Percentiles rank a stretch among this genome's conserved stretches.
phyloP scores from a whole-genome alignment of 92 coral and sea anemone genomes.

The Galaxea fascicularis region DNA sequence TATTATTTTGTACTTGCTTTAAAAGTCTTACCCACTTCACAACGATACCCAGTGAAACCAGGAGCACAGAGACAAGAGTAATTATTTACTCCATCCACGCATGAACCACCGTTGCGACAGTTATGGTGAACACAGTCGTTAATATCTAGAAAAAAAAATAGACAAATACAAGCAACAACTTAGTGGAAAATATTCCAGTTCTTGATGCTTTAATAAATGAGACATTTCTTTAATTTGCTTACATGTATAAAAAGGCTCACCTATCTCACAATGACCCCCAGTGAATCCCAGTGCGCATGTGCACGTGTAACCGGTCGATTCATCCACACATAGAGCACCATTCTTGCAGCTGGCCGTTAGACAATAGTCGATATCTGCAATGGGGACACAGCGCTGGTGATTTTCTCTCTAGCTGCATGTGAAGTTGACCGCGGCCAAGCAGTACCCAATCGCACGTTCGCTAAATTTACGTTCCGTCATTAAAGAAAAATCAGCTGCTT shows the following conservation, averaged over 20 bases:
- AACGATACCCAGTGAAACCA: neutral
- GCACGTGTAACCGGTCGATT: constrained; percentile 68
- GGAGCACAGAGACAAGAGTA: neutral
- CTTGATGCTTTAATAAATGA: no score
- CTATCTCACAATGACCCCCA: constrained; percentile 71
- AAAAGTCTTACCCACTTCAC: neutral
- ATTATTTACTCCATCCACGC: neutral
- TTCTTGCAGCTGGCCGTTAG: constrained; percentile 55
- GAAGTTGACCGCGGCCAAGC: no score
- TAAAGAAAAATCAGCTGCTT: no score
- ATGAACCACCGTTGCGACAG: neutral
- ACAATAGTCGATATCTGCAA: constrained; percentile 79
- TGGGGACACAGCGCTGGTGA: neutral
- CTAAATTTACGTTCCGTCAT: no score
- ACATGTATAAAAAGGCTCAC: no score
- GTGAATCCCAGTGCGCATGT: constrained; percentile 77
- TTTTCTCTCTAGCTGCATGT: no score
- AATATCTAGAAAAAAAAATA: neutral
- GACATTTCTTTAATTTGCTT: no score
- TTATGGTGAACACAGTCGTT: neutral
- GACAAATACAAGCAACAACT: no score
- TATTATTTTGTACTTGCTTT: no score
- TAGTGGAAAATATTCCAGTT: no score
- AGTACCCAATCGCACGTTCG: no score
- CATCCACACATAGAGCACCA: constrained; percentile 80